Evolutionary conservation across 2,888 invertebrate genomes (phyloP).

Genomic region (Digitonthophagus gazella): DNA sequence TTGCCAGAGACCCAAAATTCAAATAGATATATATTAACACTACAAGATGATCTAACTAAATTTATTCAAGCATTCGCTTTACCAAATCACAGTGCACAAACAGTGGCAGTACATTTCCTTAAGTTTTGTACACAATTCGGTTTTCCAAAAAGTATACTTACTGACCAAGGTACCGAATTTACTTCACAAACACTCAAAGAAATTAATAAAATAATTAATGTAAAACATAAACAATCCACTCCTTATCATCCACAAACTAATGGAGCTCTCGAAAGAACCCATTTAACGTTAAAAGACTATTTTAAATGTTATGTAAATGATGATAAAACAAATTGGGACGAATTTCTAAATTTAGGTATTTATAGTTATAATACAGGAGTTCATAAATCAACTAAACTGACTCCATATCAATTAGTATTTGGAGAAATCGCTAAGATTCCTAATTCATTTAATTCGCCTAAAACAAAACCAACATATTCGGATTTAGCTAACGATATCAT

Average conservation of each 20-base stretch:
- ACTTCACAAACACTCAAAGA: constrained; percentile 23
- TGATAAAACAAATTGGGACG: constrained; percentile 25
- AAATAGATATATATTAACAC: constrained; percentile 43
- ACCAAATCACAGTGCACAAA: constrained; percentile 40
- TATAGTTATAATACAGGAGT: constrained; percentile 27
- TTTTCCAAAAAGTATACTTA: constrained; percentile 17
- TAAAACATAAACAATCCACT: constrained; percentile 14
- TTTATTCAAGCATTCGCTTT: constrained; percentile 41
- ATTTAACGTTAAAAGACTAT: constrained; percentile 37
- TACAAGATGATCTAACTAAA: constrained; percentile 44
- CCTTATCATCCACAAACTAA: constrained; percentile 36
- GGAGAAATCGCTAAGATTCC: constrained; percentile 27
- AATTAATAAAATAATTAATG: constrained; percentile 23
- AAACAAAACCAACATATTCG: constrained; percentile 19
- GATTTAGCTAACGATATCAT: constrained; percentile 21
- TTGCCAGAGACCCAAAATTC: constrained; percentile 37
- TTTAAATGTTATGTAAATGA: constrained; percentile 25
- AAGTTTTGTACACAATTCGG: constrained; percentile 23
- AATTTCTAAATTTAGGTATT: constrained; percentile 26
- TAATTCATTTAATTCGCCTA: constrained; percentile 18
- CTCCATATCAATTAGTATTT: constrained; percentile 28
- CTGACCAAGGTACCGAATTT: constrained; percentile 25
- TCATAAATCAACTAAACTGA: constrained; percentile 25
- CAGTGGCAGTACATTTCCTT: constrained; percentile 35
- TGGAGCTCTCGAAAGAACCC: constrained; percentile 38